phyloP scores from a whole-genome alignment of 2,888 invertebrate species.

The Lasioglossum morio region DNA sequence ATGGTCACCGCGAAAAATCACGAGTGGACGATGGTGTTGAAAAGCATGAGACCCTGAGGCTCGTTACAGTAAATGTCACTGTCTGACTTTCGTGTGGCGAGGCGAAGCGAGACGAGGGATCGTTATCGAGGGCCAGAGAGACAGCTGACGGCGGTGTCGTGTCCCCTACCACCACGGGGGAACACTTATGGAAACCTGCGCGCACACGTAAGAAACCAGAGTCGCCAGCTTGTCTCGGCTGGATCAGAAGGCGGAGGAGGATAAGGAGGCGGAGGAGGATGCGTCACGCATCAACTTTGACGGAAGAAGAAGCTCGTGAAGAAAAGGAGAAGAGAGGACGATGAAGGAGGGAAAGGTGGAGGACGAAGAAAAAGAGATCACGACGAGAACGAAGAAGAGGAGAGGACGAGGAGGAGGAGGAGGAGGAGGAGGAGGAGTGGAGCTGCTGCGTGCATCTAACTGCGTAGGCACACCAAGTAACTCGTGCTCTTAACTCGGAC shows the following conservation, averaged over 20 bases:
- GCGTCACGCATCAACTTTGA: conserved; percentile 74
- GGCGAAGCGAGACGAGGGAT: conserved; percentile 10
- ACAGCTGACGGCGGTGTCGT: conserved; percentile 54
- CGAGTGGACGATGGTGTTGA: conserved; percentile 52
- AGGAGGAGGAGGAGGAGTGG: conserved; percentile 36
- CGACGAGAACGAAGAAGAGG: conserved; percentile 17
- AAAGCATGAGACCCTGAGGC: conserved; percentile 58
- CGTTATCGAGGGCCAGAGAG: conserved; percentile 43
- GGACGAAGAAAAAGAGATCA: conserved; percentile 28
- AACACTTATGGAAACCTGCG: conserved; percentile 65
- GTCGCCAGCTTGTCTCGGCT: conserved; percentile 79
- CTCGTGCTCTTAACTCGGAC: conserved; percentile 68
- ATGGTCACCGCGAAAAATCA: conserved; percentile 34
- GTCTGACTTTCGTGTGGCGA: conserved; percentile 48
- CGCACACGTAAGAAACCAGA: conserved; percentile 68
- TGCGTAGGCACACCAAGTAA: conserved; percentile 78
- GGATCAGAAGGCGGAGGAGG: conserved; percentile 57
- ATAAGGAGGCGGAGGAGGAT: conserved; percentile 63
- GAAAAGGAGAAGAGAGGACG: conserved; percentile 37
- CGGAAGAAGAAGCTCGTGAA: conserved; percentile 55
- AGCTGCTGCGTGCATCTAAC: conserved; percentile 68
- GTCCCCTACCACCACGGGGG: conserved; percentile 33
- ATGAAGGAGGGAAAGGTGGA: conserved; percentile 26
- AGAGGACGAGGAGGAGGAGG: conserved; percentile 25
- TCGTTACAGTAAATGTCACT: conserved; percentile 56